These are phyloP conservation scores for Semnornis frantzii DNA, from an alignment of 2,113 vertebrate species.

Conservation along the genomic window DNA sequence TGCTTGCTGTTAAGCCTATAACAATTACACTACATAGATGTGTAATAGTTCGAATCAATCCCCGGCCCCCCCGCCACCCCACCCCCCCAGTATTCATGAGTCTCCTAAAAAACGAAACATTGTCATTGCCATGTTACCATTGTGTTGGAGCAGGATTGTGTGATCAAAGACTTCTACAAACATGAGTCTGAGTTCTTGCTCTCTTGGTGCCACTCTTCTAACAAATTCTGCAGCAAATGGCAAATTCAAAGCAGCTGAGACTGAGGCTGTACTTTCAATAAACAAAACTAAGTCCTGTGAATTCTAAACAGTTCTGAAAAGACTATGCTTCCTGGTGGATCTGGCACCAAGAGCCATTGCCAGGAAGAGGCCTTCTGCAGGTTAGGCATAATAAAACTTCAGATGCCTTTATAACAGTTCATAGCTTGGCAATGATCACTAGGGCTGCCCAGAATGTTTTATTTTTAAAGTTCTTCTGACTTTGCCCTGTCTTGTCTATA, in stretches of 20 bases:
- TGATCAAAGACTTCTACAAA: constrained; percentile 1
- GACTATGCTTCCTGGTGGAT: constrained; percentile 13
- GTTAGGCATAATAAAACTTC: not conserved
- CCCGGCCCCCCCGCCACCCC: not conserved
- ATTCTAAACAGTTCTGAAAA: constrained; percentile 51
- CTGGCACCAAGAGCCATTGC: not conserved
- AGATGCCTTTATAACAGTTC: constrained; percentile 16
- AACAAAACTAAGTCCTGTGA: constrained; percentile 26
- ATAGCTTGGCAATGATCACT: not conserved
- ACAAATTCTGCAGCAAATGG: constrained; percentile 26
- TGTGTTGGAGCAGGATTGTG: not conserved
- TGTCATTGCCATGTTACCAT: not conserved
- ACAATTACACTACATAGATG: not conserved
- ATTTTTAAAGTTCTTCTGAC: not conserved
- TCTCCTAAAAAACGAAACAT: not conserved
- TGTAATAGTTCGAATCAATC: not conserved
- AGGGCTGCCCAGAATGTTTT: not conserved
- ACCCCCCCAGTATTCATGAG: not conserved
- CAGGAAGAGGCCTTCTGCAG: constrained; percentile 51
- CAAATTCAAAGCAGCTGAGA: constrained; percentile 51
- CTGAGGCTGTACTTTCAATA: constrained; percentile 1
- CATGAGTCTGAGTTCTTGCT: not conserved
- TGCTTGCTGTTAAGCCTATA: not conserved
- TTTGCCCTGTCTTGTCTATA: not conserved
- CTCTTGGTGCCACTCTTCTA: not conserved